Evolutionary conservation across 1,140 invertebrate species (phyloP), one percentile per base, ranked within the genome.

Genomic region (Drosophila varians): DNA sequence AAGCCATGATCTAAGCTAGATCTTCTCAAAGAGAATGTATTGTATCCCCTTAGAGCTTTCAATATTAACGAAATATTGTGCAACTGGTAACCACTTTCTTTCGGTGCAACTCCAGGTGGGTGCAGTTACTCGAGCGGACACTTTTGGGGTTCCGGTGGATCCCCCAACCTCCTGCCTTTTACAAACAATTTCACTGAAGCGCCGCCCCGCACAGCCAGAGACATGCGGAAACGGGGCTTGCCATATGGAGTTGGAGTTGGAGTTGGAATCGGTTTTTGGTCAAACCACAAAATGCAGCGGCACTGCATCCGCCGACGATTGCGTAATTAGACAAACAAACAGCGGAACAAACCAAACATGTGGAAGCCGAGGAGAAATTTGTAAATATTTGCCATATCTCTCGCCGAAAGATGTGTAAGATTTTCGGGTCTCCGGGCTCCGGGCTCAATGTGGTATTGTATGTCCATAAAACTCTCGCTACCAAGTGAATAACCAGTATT

Each of bases 141-240:
- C 21, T 51, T 65, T 62, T 34, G 45, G 21, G 40, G 70, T 74
- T 74, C 71, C 71, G 71, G 46, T 58, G 34, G 60, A 3, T 25
- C 12, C 49, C 46, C 47, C 42, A 28, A 26, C 23, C 61, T 58
- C 16, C 51, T 43, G 21, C 26, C n/a, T 47, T 36, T 36, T 57
- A 2, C 7, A 12, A 14, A 53, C 49, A 71, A 52, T 69, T 75
- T 75, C 55, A 61, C 55, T 46, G 38, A 49, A 38, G 57, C 51
- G 62, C n/a, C n/a, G n/a, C n/a, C n/a, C 54, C n/a, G 9, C 28
- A 49, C 6, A 47, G 62, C 54, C 9, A 8, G 36, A 55, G 53
- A 77, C 58, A 72, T 43, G 54, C 74, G 74, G 74, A 77, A 77
- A 77, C 57, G 68, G 65, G 58, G 28, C 28, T 31, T 31, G 28